Evolutionary conservation across 2,797 vertebrate genomes (phyloP).

Genomic region (Amphiprion clarkii): DNA sequence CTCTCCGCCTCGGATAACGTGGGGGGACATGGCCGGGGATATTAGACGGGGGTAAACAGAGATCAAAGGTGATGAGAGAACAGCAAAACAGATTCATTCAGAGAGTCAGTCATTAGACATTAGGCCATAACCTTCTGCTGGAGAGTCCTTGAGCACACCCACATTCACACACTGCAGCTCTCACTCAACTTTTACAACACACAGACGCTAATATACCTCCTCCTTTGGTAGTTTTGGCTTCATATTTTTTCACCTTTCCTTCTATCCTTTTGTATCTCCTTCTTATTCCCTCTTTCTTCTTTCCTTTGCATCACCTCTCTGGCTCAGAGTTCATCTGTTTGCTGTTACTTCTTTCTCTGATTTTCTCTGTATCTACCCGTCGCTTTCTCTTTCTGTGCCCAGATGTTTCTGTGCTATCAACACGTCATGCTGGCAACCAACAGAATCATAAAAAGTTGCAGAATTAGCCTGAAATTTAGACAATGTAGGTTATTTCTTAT

Average conservation of each 20-base stretch:
- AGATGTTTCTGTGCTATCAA: too few relatives aligned
- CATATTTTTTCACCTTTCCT: neutral
- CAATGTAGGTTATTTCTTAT: too few relatives aligned
- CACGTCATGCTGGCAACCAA: too few relatives aligned
- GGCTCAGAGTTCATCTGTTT: neutral
- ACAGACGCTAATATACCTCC: neutral
- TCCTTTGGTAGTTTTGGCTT: neutral
- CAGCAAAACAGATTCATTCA: conserved; percentile 42
- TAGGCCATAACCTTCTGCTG: conserved; percentile 31
- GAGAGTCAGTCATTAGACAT: conserved; percentile 17
- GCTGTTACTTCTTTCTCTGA: too few relatives aligned
- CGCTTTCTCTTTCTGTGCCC: too few relatives aligned
- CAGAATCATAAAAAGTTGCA: too few relatives aligned
- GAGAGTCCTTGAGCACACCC: conserved; percentile 4
- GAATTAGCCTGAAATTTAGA: too few relatives aligned
- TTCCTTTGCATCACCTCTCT: neutral
- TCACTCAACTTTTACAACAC: neutral
- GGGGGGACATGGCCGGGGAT: conserved; percentile 28
- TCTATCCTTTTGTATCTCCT: neutral
- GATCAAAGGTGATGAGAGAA: conserved; percentile 54
- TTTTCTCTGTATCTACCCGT: too few relatives aligned
- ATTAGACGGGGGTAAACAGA: conserved; percentile 44
- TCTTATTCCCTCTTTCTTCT: neutral
- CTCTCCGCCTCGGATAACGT: conserved; percentile 23
- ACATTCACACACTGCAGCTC: neutral